Evolutionary conservation across 2,888 invertebrate genomes (phyloP).

Genomic region (Nezara viridula): DNA sequence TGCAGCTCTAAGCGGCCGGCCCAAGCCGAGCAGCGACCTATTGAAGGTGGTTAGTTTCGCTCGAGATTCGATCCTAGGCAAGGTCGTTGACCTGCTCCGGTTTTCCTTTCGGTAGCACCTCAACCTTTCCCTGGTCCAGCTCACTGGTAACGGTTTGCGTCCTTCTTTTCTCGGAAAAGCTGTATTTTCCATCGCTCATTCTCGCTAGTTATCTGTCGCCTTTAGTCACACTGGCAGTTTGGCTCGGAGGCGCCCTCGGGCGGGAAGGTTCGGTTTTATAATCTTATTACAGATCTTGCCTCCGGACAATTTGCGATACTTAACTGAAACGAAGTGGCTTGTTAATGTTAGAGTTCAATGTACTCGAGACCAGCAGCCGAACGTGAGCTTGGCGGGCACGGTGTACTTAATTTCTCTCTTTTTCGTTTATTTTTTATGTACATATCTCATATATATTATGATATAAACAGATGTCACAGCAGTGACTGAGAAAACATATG

Average conservation of each 20-base stretch:
- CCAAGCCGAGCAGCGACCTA: neutral
- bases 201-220: neutral
- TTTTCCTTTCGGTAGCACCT: constrained; percentile 22
- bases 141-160: neutral
- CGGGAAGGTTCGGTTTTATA: constrained; percentile 4
- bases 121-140: neutral
- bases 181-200: neutral
- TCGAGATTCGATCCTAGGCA: neutral
- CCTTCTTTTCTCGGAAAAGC: neutral
- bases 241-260: neutral
- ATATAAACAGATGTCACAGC: no score
- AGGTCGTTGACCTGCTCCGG: neutral
- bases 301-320: constrained; percentile 2
- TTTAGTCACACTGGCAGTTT: neutral
- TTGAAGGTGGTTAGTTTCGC: neutral
- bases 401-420: no score
- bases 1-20: neutral
- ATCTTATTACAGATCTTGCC: constrained; percentile 1
- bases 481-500: no score
- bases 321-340: constrained; percentile 28
- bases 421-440: no score
- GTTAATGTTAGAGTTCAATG: constrained; percentile 28
- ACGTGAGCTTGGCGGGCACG: no score
- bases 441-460: no score
- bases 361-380: neutral